Evolutionary conservation across 1,140 invertebrate species (phyloP).

Genomic region (Eulimnadia texana): DNA sequence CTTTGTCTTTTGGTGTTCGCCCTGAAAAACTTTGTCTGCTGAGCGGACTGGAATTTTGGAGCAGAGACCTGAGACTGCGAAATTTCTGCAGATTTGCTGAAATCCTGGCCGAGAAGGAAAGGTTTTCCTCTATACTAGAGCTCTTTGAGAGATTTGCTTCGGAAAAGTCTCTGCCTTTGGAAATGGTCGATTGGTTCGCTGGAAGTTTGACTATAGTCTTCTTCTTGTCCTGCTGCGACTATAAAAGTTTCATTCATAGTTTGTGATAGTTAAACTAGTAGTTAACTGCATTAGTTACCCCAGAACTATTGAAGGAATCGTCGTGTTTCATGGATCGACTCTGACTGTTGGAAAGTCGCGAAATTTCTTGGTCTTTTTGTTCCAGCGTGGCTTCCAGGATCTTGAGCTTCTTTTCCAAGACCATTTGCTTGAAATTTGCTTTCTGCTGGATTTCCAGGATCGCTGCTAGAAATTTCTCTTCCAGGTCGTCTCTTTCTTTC

Average conservation of each 20-base stretch:
- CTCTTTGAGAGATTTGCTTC: background rate
- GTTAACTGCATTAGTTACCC: too few relatives aligned
- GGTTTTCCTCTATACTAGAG: background rate
- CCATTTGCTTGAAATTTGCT: slow-evolving; percentile 53
- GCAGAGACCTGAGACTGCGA: background rate
- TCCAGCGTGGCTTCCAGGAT: slow-evolving; percentile 48
- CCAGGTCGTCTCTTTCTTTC: slow-evolving; percentile 58
- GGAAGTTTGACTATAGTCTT: background rate
- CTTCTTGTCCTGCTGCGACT: background rate
- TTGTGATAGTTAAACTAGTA: too few relatives aligned
- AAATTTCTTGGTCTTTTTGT: slow-evolving; percentile 25
- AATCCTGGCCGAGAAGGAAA: background rate
- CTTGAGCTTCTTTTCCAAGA: slow-evolving; percentile 57
- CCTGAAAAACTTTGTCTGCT: background rate
- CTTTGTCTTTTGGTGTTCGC: background rate
- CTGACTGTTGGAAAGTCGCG: background rate
- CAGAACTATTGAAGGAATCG: too few relatives aligned
- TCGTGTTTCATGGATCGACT: too few relatives aligned
- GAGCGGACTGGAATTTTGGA: background rate
- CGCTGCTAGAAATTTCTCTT: slow-evolving; percentile 59
- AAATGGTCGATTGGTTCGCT: background rate
- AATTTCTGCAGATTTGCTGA: background rate
- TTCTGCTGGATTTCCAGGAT: slow-evolving; percentile 75
- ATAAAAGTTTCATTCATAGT: background rate
- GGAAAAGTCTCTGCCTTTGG: background rate